Percentiles rank a stretch among this genome's conserved stretches.
Conservation (phyloP, 2,888 invertebrate species). For the Melanchra persicariae region DNA sequence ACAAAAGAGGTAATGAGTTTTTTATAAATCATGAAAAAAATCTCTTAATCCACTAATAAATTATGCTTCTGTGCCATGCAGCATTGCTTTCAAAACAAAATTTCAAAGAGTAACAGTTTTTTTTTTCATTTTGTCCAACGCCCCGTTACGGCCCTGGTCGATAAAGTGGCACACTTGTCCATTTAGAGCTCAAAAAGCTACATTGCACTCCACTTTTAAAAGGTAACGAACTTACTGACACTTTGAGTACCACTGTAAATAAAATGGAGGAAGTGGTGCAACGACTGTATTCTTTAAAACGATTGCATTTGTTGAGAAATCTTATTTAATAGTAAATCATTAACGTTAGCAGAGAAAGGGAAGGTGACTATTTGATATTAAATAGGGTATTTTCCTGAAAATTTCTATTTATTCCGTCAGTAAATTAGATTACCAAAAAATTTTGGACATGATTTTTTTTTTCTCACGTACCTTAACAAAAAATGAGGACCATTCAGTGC, state of each 20-base stretch:
- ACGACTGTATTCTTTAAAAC: background rate
- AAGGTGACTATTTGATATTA: background rate
- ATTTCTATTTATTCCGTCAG: no score
- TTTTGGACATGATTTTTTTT: no score
- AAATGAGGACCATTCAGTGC: no score
- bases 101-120: background rate
- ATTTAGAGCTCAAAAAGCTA: conserved; percentile 20
- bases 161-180: background rate
- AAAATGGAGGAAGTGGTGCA: background rate
- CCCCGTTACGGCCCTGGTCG: no score
- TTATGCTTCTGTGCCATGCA: background rate
- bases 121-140: background rate
- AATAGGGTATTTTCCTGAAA: background rate
- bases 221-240: background rate
- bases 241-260: background rate
- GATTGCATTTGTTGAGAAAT: background rate
- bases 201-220: conserved; percentile 24
- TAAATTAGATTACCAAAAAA: no score
- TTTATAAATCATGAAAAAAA: no score
- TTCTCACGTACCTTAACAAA: no score
- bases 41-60: no score
- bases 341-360: background rate
- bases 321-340: background rate
- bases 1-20: no score
- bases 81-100: no score